Base-by-base conservation (phyloP, 1,140 invertebrate genomes). In the Chrysoperla carnea region DNA sequence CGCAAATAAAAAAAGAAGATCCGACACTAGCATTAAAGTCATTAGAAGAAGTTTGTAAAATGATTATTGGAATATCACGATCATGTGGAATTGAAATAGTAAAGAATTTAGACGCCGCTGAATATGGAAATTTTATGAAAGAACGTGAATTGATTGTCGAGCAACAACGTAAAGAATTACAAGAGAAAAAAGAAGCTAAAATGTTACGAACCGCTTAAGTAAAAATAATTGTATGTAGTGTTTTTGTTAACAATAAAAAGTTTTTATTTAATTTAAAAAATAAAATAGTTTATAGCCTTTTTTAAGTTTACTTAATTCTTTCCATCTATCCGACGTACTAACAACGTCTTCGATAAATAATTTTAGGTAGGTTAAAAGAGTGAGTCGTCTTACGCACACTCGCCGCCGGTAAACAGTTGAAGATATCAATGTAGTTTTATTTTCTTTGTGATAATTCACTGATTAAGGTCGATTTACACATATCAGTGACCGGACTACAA, bases 131-230 rank as follows among this genome's bases (percentile, higher is more conserved):
- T 58, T 97, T 97, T 62, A 61, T 94, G 40, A 71, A 81, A 55
- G 76, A 91, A 55, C 70, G 90, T 45, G 76, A 78, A 57, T 44
- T 56, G 39, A 67, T 84, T 47, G 64, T 91, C 3, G 76, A 75
- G 50, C 59, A 84, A 56, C 84, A 92, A 61, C 70, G 80, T 49
- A 73, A 77, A 57, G 69, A 79, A 55, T 62, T 94, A 39, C 75
- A 88, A 66, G 89, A 90, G 60, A 76, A 78, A 52, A 81, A 81
- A 64, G 86, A 94, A 68, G 82, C 88, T 1, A 96, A 95, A 71
- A 76, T 97, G 74, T 74, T 96, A 43, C 70, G 92, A 65, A 85
- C 80, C 43, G 71, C 53, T 44, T 74, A 68, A 52, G 36, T 4
- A 23, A 3, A 23, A 23, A 23, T 5, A 5, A 3, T 23, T 23